These are phyloP conservation scores for Halotydeus destructor DNA, from an alignment of 1,140 invertebrate species.

Conservation along the genomic window DNA sequence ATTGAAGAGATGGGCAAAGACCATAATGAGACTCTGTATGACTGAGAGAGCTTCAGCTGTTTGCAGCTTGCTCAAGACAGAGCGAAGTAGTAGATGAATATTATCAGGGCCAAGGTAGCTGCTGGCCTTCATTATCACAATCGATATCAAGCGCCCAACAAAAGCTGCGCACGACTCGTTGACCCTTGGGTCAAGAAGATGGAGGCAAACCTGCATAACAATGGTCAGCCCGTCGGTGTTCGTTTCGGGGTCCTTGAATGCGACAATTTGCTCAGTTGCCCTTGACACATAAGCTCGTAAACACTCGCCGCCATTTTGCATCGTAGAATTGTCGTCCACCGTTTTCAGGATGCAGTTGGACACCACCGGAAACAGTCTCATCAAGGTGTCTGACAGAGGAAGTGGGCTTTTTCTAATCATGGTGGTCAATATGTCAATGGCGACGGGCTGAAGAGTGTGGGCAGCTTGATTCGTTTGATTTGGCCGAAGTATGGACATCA, in stretches of 20 bases:
- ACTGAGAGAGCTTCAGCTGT: conserved; percentile 28
- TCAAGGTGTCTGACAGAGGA: conserved; percentile 33
- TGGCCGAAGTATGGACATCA: conserved; percentile 38
- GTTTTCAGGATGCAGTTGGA: conserved; percentile 33
- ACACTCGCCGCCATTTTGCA: conserved; percentile 47
- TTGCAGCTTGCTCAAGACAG: conserved; percentile 54
- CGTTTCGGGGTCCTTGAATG: conserved; percentile 25
- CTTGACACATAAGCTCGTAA: conserved; percentile 43
- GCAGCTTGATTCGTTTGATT: conserved; percentile 2
- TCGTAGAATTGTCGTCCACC: conserved; percentile 39
- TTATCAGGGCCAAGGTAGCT: conserved; percentile 44
- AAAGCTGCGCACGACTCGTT: conserved; percentile 42
- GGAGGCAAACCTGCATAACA: conserved; percentile 35
- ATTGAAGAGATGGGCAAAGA: conserved; percentile 52
- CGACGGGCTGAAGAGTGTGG: conserved; percentile 24
- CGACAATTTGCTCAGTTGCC: conserved; percentile 39
- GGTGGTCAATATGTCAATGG: conserved; percentile 38
- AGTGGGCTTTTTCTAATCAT: conserved; percentile 36
- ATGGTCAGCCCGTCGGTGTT: conserved; percentile 21
- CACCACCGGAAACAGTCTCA: conserved; percentile 40
- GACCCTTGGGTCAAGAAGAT: conserved; percentile 44
- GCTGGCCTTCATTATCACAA: conserved; percentile 38
- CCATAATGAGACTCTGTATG: conserved; percentile 43
- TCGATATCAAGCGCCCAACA: conserved; percentile 45
- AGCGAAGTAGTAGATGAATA: conserved; percentile 45